Evolutionary conservation across 2,888 invertebrate species (phyloP).

Genomic region (Tachystola acroxantha): DNA sequence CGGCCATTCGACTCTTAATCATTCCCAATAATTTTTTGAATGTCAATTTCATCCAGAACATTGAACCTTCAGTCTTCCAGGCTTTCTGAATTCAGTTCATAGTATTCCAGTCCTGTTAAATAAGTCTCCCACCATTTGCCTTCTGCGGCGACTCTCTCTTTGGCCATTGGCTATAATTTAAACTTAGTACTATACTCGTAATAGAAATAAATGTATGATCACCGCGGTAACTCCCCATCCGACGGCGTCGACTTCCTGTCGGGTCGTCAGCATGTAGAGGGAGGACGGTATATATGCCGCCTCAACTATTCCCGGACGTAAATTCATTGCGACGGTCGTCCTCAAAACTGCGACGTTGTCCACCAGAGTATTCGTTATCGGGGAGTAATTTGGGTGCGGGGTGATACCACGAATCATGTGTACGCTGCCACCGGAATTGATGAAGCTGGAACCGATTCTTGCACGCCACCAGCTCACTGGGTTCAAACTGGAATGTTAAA

Average conservation of each 20-base stretch:
- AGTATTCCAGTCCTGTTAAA: too few species aligned
- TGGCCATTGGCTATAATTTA: too few species aligned
- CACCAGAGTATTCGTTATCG: conserved; percentile 23
- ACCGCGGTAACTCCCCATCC: conserved; percentile 56
- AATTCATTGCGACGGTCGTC: conserved; percentile 28
- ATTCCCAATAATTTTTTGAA: too few species aligned
- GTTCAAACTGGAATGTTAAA: conserved; percentile 26
- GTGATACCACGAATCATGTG: conserved; percentile 41
- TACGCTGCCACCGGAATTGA: conserved; percentile 36
- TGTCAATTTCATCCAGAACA: too few species aligned
- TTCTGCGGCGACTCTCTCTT: too few species aligned
- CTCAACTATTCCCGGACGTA: conserved; percentile 29
- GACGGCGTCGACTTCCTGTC: conserved; percentile 40
- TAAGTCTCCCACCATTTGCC: too few species aligned
- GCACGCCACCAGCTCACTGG: conserved; percentile 44
- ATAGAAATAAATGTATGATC: too few species aligned
- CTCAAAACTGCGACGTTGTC: conserved; percentile 49
- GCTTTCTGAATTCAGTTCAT: too few species aligned
- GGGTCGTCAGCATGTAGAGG: conserved; percentile 27
- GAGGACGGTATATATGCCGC: conserved; percentile 40
- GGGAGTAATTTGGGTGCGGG: conserved; percentile 33
- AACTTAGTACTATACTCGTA: too few species aligned
- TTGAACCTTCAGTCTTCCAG: too few species aligned
- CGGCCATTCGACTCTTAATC: too few species aligned
- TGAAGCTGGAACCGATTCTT: conserved; percentile 42